Evolutionary conservation across 2,113 vertebrate species (phyloP), one percentile per base, ranked within the genome.

Genomic region (Phrynosoma platyrhinos): DNA sequence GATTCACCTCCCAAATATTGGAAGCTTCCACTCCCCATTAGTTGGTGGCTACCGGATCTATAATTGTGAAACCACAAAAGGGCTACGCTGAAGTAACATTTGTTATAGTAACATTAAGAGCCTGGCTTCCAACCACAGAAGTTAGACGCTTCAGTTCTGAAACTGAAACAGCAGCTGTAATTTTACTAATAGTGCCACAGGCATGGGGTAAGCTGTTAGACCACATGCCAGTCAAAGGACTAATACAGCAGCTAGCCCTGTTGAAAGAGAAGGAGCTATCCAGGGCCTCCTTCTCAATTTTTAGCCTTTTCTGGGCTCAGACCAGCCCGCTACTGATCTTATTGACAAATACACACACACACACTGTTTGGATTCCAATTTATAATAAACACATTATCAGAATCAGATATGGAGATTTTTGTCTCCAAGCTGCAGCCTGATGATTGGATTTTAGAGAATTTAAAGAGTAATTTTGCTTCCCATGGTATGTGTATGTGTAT

Each of bases 61-160:
- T 97, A 96, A 97, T 96, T 97, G 95, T 95, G 94, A 95, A 96
- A 96, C 96, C 97, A 96, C 97, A 96, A 96, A 97, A 95, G 58
- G 95, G 95, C 94, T 95, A 95, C 25, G 93, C 95, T 97, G 95
- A 96, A 97, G 95, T 87, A 96, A 96, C 94, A 94, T 97, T 97
- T 97, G 96, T 96, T 97, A 96, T 95, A 96, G 95, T 92, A 95
- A 94, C 93, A 95, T 97, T 96, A 96, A 96, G 90, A 91, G 89
- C 95, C 94, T 95, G 93, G 90, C 92, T 96, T 90, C 92, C 95
- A 97, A 96, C 93, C 96, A 95, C 95, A 91, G 92, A 92, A 91
- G 88, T 72, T 62, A 88, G 20, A 94, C 95, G 95, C 94, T 92
- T 93, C 94, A 96, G 94, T 42, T 6, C 79, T 95, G 90, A 81